A percentile compares a stretch with the other conserved stretches of the same genome.
Evolutionary conservation across 2,888 invertebrate genomes (phyloP).

Genomic region (Stratiomys singularior): DNA sequence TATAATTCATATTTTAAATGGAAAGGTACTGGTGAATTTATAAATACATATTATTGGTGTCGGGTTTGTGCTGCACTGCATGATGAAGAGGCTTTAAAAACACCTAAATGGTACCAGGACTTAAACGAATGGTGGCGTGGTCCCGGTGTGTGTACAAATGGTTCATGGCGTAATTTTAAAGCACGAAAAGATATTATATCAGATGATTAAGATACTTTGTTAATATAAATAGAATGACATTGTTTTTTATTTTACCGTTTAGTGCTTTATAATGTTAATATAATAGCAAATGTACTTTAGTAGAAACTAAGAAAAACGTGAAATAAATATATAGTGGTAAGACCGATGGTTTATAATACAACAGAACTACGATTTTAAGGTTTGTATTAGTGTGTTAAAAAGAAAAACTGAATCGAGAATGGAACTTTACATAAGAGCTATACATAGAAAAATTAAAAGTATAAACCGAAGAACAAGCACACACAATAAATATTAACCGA

Average conservation of each 20-base stretch:
- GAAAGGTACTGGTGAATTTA: constrained; percentile 95
- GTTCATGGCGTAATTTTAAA: constrained; percentile 72
- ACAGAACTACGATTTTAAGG: too few relatives aligned
- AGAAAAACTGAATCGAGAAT: too few relatives aligned
- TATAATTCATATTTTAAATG: constrained; percentile 96
- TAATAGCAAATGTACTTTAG: constrained; percentile 25
- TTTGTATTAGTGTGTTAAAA: not conserved
- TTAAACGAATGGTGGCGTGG: constrained; percentile 95
- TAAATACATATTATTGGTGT: constrained; percentile 88
- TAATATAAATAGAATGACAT: not conserved
- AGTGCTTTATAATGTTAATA: constrained; percentile 50
- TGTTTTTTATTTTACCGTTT: constrained; percentile 47
- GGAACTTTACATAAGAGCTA: too few relatives aligned
- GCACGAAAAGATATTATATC: constrained; percentile 65
- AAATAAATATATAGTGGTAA: not conserved
- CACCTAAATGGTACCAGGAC: constrained; percentile 68
- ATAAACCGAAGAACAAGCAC: too few relatives aligned
- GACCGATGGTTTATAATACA: too few relatives aligned
- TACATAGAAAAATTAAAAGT: too few relatives aligned
- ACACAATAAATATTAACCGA: too few relatives aligned
- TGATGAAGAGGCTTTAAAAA: constrained; percentile 63
- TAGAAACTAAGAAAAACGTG: constrained; percentile 24
- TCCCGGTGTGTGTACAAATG: constrained; percentile 79
- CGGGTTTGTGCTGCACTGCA: constrained; percentile 71
- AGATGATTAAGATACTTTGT: constrained; percentile 60